Evolutionary conservation across 2,888 invertebrate genomes (phyloP).

Genomic region (Saturnia pavonia): DNA sequence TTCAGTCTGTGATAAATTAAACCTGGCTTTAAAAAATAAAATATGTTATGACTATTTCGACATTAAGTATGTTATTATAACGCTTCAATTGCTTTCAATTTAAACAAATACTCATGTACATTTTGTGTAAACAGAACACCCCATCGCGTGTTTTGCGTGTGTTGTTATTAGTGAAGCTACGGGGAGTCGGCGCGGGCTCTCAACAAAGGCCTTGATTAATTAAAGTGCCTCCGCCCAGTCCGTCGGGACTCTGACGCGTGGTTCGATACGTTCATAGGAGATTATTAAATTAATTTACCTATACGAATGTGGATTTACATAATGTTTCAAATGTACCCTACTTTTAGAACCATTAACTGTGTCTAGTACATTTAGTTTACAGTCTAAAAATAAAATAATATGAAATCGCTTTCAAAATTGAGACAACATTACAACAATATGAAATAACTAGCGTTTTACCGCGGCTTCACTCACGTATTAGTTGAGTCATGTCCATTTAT

Average conservation of each 20-base stretch:
- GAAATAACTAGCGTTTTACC: no score
- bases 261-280: conserved; percentile 18
- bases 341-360: not conserved
- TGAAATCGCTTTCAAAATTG: no score
- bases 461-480: no score
- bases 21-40: not conserved
- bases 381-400: no score
- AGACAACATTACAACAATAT: no score
- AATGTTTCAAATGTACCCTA: conserved; percentile 6
- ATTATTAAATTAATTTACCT: conserved; percentile 16
- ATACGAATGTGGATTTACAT: conserved; percentile 9
- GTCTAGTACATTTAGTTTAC: no score
- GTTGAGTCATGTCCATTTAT: no score
- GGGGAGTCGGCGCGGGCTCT: conserved; percentile 55
- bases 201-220: conserved; percentile 78
- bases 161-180: conserved; percentile 64
- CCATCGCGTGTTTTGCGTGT: conserved; percentile 62
- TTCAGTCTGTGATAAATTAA: not conserved
- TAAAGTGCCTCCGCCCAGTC: conserved; percentile 76
- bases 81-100: conserved; percentile 65
- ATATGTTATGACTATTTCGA: not conserved
- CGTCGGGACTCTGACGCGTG: conserved; percentile 48
- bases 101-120: conserved; percentile 61
- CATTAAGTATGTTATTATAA: conserved; percentile 43
- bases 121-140: conserved; percentile 64